Percentiles rank a stretch among this genome's conserved stretches.
These are phyloP conservation scores for Monarcha castaneiventris DNA, from an alignment of 2,113 vertebrate species.

Conservation along the genomic window DNA sequence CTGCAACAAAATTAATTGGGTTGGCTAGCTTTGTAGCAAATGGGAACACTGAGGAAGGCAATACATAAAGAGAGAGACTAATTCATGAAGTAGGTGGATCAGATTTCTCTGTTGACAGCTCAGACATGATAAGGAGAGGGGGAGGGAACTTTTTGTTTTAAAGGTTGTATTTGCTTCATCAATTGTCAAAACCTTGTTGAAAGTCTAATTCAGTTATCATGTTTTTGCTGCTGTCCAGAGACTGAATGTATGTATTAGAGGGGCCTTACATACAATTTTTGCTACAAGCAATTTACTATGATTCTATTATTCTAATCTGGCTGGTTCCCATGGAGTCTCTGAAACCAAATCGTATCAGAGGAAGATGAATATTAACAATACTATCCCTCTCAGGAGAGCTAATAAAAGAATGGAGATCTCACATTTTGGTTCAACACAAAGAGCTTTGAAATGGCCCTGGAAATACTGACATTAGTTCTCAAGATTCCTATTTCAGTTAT, in stretches of 20 bases:
- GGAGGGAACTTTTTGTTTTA: not conserved
- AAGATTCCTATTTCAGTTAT: not conserved
- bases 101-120: conserved; percentile 20
- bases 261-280: conserved; percentile 48
- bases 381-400: not conserved
- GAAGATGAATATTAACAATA: conserved; percentile 55
- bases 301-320: conserved; percentile 64
- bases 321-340: conserved; percentile 51
- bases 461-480: not conserved
- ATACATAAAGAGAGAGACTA: conserved; percentile 19
- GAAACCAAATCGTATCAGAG: conserved; percentile 48
- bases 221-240: conserved; percentile 38
- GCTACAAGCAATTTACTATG: conserved; percentile 58
- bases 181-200: conserved; percentile 58
- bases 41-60: not conserved
- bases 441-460: not conserved
- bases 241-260: conserved; percentile 16
- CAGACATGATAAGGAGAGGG: not conserved
- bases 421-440: not conserved
- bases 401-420: conserved; percentile 22
- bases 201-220: conserved; percentile 56
- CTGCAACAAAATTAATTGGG: not conserved
- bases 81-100: conserved; percentile 6
- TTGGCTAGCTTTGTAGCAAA: not conserved
- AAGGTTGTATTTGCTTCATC: conserved; percentile 50